Conservation (phyloP, 1,140 invertebrate species). For the Potamilus streckersoni region DNA sequence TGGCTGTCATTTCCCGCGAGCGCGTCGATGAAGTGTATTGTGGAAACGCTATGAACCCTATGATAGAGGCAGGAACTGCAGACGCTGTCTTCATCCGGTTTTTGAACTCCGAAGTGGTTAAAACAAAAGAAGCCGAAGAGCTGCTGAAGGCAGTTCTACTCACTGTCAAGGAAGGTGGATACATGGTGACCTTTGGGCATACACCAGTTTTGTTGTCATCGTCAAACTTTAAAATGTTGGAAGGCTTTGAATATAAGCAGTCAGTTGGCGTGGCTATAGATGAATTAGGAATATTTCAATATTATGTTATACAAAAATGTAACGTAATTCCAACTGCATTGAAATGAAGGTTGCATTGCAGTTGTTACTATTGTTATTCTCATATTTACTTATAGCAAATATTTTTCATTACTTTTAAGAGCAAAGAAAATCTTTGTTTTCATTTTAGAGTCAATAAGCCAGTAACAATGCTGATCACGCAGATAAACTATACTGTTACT, state of each 20-base stretch:
- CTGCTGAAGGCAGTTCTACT: slow-evolving; percentile 32
- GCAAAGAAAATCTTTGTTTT: too few relatives aligned
- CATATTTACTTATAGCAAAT: neutral
- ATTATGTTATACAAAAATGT: slow-evolving; percentile 33
- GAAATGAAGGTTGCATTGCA: neutral
- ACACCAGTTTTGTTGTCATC: slow-evolving; percentile 48
- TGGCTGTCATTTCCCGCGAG: slow-evolving; percentile 39
- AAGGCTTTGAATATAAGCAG: slow-evolving; percentile 33
- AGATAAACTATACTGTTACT: too few relatives aligned
- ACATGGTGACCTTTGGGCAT: slow-evolving; percentile 47
- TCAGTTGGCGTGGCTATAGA: slow-evolving; percentile 32
- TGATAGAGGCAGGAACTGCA: slow-evolving; percentile 34
- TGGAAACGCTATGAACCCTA: slow-evolving; percentile 44
- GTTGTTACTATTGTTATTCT: neutral
- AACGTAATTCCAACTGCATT: neutral
- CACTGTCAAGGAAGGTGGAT: slow-evolving; percentile 37
- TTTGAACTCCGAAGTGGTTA: slow-evolving; percentile 48
- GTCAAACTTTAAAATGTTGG: slow-evolving; percentile 29
- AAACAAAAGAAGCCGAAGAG: slow-evolving; percentile 34
- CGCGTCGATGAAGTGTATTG: slow-evolving; percentile 43
- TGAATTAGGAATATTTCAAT: slow-evolving; percentile 45
- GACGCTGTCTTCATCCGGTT: slow-evolving; percentile 44
- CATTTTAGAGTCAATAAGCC: too few relatives aligned
- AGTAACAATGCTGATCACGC: too few relatives aligned
- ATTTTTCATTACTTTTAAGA: too few relatives aligned